These are phyloP conservation scores for Solen grandis DNA, from an alignment of 1,140 invertebrate genomes.

Conservation along the genomic window DNA sequence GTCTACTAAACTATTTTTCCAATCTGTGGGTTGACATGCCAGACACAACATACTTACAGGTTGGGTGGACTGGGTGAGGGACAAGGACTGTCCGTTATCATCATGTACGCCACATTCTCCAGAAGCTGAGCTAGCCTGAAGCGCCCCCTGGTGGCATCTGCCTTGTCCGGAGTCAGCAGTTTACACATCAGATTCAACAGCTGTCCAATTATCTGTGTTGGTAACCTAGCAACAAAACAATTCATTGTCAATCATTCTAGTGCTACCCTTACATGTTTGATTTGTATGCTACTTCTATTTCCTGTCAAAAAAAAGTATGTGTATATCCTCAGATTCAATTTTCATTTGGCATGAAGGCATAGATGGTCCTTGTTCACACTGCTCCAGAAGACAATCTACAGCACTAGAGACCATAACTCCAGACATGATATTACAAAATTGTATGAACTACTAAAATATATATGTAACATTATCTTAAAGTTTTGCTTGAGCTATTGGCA, in stretches of 20 bases:
- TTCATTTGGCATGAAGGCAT: no score
- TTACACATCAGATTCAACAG: conserved; percentile 70
- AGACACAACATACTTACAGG: conserved; percentile 54
- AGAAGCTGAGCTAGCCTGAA: conserved; percentile 59
- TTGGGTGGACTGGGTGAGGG: conserved; percentile 54
- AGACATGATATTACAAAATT: no score
- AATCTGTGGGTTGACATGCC: background rate
- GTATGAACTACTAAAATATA: no score
- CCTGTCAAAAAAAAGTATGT: no score
- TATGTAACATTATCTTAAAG: no score
- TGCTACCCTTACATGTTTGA: background rate
- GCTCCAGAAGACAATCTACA: no score
- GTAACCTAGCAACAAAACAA: conserved; percentile 64
- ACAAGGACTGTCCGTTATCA: conserved; percentile 66
- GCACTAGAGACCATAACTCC: no score
- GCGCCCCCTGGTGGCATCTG: conserved; percentile 71
- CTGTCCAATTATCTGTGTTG: conserved; percentile 57
- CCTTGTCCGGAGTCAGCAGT: conserved; percentile 68
- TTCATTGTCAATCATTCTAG: background rate
- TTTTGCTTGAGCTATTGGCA: no score
- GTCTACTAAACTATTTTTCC: background rate
- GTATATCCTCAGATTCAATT: no score
- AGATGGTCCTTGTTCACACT: no score
- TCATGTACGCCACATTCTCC: conserved; percentile 72
- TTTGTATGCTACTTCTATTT: no score